Base-by-base conservation (phyloP, 2,888 invertebrate genomes). In the Ctena decussata region DNA sequence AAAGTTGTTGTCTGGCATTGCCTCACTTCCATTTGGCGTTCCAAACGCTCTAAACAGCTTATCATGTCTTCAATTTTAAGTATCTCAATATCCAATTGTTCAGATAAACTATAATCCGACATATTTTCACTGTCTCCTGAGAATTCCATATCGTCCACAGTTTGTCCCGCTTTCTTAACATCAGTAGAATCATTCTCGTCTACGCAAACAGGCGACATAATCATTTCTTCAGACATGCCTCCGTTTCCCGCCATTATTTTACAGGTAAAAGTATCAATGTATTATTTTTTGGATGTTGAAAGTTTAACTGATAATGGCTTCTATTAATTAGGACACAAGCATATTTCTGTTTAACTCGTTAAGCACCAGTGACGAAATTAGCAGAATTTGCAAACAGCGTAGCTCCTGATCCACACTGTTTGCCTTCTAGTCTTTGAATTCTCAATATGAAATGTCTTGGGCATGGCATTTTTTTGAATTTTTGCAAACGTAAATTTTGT, bases 11-110 rank as follows among this genome's bases (percentile, higher is more conserved):
- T n/a, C n/a, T n/a, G n/a, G n/a, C n/a, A n/a, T n/a, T n/a, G n/a
- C n/a, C n/a, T n/a, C n/a, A n/a, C n/a, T 35, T 83, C 76, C 41
- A 87, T 78, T 32, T 81, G 82, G 60, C 87, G 87, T 84, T 89
- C 89, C 82, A 89, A 57, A 53, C 53, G 80, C 73, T 87, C 87
- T 73, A 89, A 82, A 82, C 82, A 87, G 30, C 77, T 80, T 41
- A 89, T 84, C 89, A 89, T 85, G 69, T 82, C 84, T 70, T 85
- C 72, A 53, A 89, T 65, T 80, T 85, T 85, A 73, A 80, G 65
- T 65, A 89, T 82, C 72, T 89, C 89, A 35, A 84, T 82, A 84
- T 89, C 87, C 73, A 89, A 75, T 80, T 87, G 85, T 78, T 85
- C 82, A 37, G 84, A 83, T 80, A 89, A 83, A 65, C 81, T 75